Base-by-base conservation (phyloP, 2,888 invertebrate species). In the Tricholauxania praeusta region DNA sequence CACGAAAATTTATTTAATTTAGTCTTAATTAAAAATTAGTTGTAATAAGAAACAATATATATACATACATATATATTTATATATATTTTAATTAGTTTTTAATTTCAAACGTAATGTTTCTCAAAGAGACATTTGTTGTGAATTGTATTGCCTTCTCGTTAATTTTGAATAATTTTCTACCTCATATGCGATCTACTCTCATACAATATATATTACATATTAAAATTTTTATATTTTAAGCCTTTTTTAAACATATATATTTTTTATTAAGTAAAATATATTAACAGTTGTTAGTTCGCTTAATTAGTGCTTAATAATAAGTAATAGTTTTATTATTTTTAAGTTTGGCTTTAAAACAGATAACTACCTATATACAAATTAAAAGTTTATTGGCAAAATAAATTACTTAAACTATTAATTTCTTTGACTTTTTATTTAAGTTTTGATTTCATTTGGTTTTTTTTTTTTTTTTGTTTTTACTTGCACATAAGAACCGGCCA, bases 151-250 rank as follows among this genome's bases (percentile, higher is more conserved):
- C 68, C 68, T 68, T 67, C 32, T 53, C 15, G 53, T 80, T 80
- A 79, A 77, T 74, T 73, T 71, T 71, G 57, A 71, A 63, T 64
- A 62, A 69, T 59, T 19, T 65, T 72, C 67, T 62, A 72, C 67
- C 67, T 72, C 67, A 72, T 62, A n/a, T 67, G 59, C 59, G 60
- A 59, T 72, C 49, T 70, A 52, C 52, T 62, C 55, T 52, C 32
- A 51, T 62, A 49, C 15, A 39, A 15, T 48, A 57, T 68, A 10
- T 67, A 39, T 7, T 39, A 39, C 39, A 10, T 39, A 39, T 39
- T 10, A 7, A 39, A 12, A 17, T 47, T 66, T 17, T 53, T 66
- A 19, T 12, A 57, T 57, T 57, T 57, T 57, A 28, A 57, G 57
- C 6, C 12, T 28, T 28, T 12, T 28, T 57, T n/a, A 28, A 57